These are phyloP conservation scores for Drosophila eugracilis DNA, from an alignment of 1,140 invertebrate species.

Conservation along the genomic window DNA sequence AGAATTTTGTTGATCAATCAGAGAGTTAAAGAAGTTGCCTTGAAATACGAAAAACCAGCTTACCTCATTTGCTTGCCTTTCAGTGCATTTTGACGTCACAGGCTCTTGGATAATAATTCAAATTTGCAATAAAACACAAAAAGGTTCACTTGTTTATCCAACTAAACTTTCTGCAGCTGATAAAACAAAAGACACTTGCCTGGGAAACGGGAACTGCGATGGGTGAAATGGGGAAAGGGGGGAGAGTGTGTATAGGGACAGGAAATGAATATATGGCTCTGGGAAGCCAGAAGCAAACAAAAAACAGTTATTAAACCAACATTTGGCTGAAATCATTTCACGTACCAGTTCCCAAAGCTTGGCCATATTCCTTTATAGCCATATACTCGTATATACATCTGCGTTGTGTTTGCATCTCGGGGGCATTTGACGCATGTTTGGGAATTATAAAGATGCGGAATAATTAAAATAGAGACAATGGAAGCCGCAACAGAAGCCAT, in stretches of 20 bases:
- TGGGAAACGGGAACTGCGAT: slow-evolving; percentile 2
- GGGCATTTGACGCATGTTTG: slow-evolving; percentile 52
- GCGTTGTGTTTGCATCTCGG: slow-evolving; percentile 29
- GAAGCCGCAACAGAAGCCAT: slow-evolving; percentile 21
- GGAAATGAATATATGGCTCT: slow-evolving; percentile 52
- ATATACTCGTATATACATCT: neutral
- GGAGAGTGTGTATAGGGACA: neutral
- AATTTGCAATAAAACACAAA: slow-evolving; percentile 4
- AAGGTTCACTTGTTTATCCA: slow-evolving; percentile 33
- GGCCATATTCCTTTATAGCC: slow-evolving; percentile 26
- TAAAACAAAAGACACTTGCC: slow-evolving; percentile 48
- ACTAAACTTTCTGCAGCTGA: slow-evolving; percentile 57
- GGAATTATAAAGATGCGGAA: slow-evolving; percentile 49
- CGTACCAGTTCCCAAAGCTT: slow-evolving; percentile 37
- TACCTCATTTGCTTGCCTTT: neutral
- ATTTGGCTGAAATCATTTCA: slow-evolving; percentile 46
- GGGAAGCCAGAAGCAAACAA: slow-evolving; percentile 41
- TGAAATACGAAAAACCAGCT: neutral
- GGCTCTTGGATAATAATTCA: slow-evolving; percentile 20
- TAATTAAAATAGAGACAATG: slow-evolving; percentile 38
- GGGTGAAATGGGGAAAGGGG: neutral
- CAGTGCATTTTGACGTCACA: slow-evolving; percentile 36
- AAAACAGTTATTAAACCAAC: slow-evolving; percentile 48
- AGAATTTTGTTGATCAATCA: slow-evolving; percentile 3
- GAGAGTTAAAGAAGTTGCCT: neutral